Base-by-base conservation (phyloP, 53 echinoderm and acorn worm species). In the Mesocentrotus franciscanus region DNA sequence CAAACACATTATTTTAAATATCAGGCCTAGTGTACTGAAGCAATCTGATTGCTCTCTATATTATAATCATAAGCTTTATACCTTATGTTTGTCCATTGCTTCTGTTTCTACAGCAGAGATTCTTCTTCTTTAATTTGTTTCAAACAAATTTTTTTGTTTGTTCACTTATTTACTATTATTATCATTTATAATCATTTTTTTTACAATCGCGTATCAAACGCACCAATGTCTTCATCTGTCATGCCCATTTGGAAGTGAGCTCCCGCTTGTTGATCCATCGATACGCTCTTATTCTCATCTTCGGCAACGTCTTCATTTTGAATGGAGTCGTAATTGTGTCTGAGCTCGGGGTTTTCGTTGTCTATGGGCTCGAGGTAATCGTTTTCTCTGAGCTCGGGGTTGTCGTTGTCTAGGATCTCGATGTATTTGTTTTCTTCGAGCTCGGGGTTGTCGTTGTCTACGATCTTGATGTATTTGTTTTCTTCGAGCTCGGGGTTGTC, bases 191-290 rank as follows among this genome's bases (percentile, higher is more conserved):
- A 29, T 32, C 10, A 74, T 81, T 81, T 15, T 39, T 0, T 75
- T 87, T 87, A 87, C 87, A 87, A 87, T 58, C 87, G 57, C n/a
- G 87, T 57, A 27, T 87, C 87, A 87, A n/a, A 87, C 2, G 13
- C 87, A 58, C 26, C 87, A 26, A 12, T 76, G 76, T 30, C 76
- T 13, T 14, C 76, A 76, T 76, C 33, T 0, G 76, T 33, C 30
- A 76, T 76, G 85, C 85, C 30, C 49, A 24, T 26, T 14, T 56
- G 24, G 13, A 49, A 42, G 49, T 57, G 60, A 27, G 9, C 89
- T 59, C 89, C 89, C 24, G 59, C n/a, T 30, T 56, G 56, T 9
- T 59, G 90, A 10, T 90, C 60, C 59, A 60, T 66, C 35, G 64
- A 22, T 36, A 61, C 91, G 22, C 35, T 35, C 33, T 91, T 39